Evolutionary conservation across 2,888 invertebrate species (phyloP).

Genomic region (Agelastica alni): DNA sequence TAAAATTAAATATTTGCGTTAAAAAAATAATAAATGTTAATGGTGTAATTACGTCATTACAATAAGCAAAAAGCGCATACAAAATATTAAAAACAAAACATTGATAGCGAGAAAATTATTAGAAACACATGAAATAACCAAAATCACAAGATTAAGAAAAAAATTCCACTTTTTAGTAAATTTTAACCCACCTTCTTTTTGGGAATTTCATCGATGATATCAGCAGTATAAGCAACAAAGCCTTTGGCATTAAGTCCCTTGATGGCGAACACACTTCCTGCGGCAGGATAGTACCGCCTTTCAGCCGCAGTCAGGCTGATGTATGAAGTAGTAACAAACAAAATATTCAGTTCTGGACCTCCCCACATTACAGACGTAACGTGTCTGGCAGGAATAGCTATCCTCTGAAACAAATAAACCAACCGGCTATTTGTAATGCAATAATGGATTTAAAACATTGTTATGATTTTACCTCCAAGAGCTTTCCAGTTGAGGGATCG

Average conservation of each 20-base stretch:
- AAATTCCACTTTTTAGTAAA: no score
- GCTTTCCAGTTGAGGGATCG: constrained; percentile 55
- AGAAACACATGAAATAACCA: no score
- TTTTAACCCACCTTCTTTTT: constrained; percentile 24
- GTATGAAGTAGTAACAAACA: constrained; percentile 66
- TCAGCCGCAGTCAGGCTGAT: constrained; percentile 42
- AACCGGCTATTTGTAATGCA: no score
- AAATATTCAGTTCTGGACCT: constrained; percentile 62
- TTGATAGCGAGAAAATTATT: no score
- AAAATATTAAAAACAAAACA: no score
- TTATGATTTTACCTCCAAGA: constrained; percentile 50
- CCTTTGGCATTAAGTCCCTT: constrained; percentile 48
- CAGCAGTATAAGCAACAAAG: constrained; percentile 44
- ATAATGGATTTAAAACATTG: background rate
- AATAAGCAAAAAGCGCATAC: no score
- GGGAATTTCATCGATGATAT: constrained; percentile 41
- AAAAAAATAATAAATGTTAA: no score
- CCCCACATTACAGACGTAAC: constrained; percentile 70
- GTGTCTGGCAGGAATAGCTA: constrained; percentile 60
- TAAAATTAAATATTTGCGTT: no score
- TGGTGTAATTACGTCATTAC: no score
- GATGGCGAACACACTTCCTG: constrained; percentile 57
- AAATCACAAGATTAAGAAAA: no score
- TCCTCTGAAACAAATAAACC: constrained; percentile 31
- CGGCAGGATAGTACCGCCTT: constrained; percentile 53